Base-by-base conservation (phyloP, 2,888 invertebrate genomes). In the Anthoptus insignis region DNA sequence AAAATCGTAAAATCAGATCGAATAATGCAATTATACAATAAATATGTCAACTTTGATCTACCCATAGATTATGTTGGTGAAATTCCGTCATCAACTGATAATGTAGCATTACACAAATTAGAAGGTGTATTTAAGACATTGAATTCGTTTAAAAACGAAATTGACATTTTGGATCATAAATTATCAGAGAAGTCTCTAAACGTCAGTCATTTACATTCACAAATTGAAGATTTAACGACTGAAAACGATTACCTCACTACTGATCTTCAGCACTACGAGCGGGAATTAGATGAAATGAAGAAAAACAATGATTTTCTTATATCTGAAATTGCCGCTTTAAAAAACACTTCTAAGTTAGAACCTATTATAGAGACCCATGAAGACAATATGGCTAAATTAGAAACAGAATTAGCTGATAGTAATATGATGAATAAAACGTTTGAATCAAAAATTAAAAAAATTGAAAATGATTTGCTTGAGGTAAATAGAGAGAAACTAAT, bases 301-400 rank as follows among this genome's bases (percentile, higher is more conserved):
- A 95, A 95, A 80, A 96, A 96, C 80, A 96, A 96, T 76, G 96
- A 96, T 76, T 91, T 95, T 65, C 85, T 96, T n/a, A 93, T 96
- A 72, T 94, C 94, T 54, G 96, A 96, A 84, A 89, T 96, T 67
- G 93, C 96, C 47, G 93, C 94, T 53, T 92, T 94, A 58, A 96
- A 96, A 77, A 94, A 93, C 77, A 88, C 90, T n/a, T 93, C 94
- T n/a, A 95, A 95, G 73, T 83, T 96, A 71, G 95, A 96, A 81
- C 96, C 96, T 0, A 96, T 96, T 58, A 95, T 95, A 56, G 96
- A 96, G 87, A 94, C 95, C 1, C 96, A 96, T 75, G 96, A 96
- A 87, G 96, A 96, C 74, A 96, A 95, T 70, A 84, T 96, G 68
- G 88, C 93, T 0, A 93, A 95, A 73, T 80, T 96, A 73, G 96